These are phyloP conservation scores for Indicator indicator DNA, from an alignment of 2,113 vertebrate genomes.

Conservation along the genomic window DNA sequence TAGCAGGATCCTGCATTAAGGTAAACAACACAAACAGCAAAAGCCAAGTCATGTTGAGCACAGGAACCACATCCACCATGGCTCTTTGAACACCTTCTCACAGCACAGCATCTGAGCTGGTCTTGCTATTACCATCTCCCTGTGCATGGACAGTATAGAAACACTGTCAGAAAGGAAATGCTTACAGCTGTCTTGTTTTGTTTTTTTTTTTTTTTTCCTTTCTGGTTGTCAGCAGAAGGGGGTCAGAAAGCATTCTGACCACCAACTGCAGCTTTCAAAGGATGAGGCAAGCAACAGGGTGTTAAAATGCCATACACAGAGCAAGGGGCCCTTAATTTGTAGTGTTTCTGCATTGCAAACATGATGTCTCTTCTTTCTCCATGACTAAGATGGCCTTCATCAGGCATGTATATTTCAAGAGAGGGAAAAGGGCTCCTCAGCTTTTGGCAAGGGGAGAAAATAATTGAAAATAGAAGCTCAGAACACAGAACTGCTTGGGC, in stretches of 20 bases:
- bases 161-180: not conserved
- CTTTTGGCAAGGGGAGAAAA: not conserved
- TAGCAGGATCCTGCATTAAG: constrained; percentile 73
- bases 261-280: not conserved
- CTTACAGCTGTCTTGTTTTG: not conserved
- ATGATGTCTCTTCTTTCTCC: not conserved
- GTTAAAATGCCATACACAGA: not conserved
- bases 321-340: not conserved
- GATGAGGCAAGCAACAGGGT: not conserved
- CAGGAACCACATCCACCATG: fast-evolving
- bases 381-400: not conserved
- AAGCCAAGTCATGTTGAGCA: not conserved
- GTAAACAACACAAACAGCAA: constrained; percentile 31
- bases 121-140: not conserved
- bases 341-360: not conserved
- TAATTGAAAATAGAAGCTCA: not conserved
- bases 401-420: not conserved
- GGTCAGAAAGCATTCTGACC: not conserved
- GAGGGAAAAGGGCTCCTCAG: not conserved
- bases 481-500: not conserved
- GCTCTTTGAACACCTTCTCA: not conserved
- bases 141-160: not conserved
- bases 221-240: not conserved
- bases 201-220: not conserved
- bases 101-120: not conserved